phyloP scores from a whole-genome alignment of 2,888 invertebrate species.

The Hyposoter dolosus region DNA sequence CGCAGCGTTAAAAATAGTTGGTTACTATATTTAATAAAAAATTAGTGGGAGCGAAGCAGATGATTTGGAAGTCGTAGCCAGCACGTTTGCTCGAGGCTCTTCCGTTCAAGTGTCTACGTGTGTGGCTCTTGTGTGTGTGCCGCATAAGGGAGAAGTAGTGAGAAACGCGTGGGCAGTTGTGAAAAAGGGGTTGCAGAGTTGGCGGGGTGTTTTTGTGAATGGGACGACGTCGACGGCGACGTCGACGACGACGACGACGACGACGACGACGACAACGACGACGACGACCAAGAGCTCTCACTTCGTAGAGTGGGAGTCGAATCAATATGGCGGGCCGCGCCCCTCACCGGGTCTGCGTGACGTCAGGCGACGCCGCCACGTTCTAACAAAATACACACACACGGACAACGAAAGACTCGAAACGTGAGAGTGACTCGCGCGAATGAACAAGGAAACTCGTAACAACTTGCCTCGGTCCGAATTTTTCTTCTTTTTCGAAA shows the following conservation, averaged over 20 bases:
- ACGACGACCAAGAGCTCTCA: constrained; percentile 48
- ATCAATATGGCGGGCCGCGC: constrained; percentile 80
- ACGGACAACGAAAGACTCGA: neutral
- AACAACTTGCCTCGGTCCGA: constrained; percentile 50
- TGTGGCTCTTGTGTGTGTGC: neutral
- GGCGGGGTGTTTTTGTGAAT: constrained; percentile 78
- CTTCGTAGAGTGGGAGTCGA: constrained; percentile 73
- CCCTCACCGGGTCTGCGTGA: constrained; percentile 77
- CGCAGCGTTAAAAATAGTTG: neutral
- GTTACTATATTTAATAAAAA: neutral
- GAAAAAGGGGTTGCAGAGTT: constrained; percentile 72
- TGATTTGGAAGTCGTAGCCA: neutral
- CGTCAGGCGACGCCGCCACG: constrained; percentile 71
- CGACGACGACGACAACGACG: constrained; percentile 66
- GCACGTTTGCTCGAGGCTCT: neutral
- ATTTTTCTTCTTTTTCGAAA: constrained; percentile 20
- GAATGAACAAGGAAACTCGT: constrained; percentile 52
- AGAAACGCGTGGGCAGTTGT: constrained; percentile 64
- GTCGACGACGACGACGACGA: no score
- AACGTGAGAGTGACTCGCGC: constrained; percentile 9
- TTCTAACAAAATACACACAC: constrained; percentile 36
- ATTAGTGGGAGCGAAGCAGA: neutral
- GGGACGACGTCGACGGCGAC: constrained; percentile 73
- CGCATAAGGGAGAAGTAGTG: constrained; percentile 27
- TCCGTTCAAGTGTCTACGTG: neutral